Evolutionary conservation across 2,797 vertebrate species (phyloP).

Genomic region (Pseudotriccus pelzelni): DNA sequence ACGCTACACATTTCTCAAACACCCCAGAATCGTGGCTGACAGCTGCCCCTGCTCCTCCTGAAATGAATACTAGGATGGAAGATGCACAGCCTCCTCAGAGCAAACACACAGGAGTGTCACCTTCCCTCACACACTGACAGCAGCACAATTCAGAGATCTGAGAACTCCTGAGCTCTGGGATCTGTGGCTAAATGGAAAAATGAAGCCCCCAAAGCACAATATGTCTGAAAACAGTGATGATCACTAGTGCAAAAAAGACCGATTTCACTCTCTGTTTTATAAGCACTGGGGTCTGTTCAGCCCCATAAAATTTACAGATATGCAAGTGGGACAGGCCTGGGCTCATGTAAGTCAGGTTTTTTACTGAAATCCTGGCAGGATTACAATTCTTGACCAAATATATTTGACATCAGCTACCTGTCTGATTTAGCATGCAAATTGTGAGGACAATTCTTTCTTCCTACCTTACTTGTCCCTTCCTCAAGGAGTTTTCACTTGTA

Average conservation of each 20-base stretch:
- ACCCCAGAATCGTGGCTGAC: conserved; percentile 7
- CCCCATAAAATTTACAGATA: background rate
- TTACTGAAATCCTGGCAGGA: background rate
- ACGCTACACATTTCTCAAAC: background rate
- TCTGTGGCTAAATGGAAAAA: background rate
- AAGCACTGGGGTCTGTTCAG: background rate
- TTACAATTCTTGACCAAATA: background rate
- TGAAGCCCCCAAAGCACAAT: background rate
- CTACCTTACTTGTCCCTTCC: background rate
- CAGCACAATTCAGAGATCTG: background rate
- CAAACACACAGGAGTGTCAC: background rate
- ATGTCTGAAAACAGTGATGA: background rate
- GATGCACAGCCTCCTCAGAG: background rate
- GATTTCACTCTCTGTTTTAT: background rate
- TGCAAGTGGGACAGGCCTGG: background rate
- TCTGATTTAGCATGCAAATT: background rate
- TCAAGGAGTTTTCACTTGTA: background rate
- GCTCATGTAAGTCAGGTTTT: background rate
- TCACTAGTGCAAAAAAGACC: background rate
- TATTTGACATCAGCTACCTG: background rate
- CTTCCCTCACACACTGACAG: background rate
- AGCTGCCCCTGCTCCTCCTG: conserved; percentile 1
- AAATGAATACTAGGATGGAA: background rate
- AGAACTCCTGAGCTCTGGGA: background rate
- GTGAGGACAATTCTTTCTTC: background rate